Conservation (phyloP, 2,113 vertebrate species). For the Tympanuchus pallidicinctus region DNA sequence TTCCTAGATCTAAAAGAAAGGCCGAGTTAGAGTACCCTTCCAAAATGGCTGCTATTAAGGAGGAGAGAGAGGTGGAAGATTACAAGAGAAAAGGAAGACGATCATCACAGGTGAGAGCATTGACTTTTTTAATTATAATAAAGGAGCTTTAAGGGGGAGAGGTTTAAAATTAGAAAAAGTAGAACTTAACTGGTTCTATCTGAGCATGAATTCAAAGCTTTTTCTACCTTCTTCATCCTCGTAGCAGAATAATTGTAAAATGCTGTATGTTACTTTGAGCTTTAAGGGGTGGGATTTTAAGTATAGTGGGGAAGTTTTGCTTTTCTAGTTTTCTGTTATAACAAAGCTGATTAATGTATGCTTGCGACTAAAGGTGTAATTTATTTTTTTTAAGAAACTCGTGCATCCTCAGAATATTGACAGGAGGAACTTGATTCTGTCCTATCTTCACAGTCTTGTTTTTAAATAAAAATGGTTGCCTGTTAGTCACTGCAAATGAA, state of each 20-base stretch:
- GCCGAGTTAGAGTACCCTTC: slow-evolving; percentile 58
- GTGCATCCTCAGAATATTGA: not conserved
- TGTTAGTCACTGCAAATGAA: slow-evolving; percentile 60
- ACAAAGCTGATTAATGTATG: not conserved
- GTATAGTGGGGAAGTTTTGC: not conserved
- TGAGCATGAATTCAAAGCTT: not conserved
- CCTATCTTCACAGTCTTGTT: slow-evolving; percentile 4
- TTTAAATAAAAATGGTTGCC: slow-evolving; percentile 32
- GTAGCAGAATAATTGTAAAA: not conserved
- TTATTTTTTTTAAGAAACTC: not conserved
- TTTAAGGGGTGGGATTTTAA: slow-evolving; percentile 21
- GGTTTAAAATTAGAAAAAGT: not conserved
- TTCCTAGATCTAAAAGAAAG: slow-evolving; percentile 67
- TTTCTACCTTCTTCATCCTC: slow-evolving; percentile 2
- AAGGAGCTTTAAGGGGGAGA: not conserved
- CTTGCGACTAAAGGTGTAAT: not conserved
- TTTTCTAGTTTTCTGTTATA: not conserved
- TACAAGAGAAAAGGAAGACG: slow-evolving; percentile 78
- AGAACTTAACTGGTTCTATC: not conserved
- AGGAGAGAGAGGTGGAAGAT: slow-evolving; percentile 74
- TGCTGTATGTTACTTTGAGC: not conserved
- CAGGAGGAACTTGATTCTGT: slow-evolving; percentile 33
- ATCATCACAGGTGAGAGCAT: slow-evolving; percentile 72
- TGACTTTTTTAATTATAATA: not conserved
- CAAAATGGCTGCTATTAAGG: slow-evolving; percentile 75